Evolutionary conservation across 2,113 vertebrate species (phyloP).

Genomic region (Mastomys natalensis): DNA sequence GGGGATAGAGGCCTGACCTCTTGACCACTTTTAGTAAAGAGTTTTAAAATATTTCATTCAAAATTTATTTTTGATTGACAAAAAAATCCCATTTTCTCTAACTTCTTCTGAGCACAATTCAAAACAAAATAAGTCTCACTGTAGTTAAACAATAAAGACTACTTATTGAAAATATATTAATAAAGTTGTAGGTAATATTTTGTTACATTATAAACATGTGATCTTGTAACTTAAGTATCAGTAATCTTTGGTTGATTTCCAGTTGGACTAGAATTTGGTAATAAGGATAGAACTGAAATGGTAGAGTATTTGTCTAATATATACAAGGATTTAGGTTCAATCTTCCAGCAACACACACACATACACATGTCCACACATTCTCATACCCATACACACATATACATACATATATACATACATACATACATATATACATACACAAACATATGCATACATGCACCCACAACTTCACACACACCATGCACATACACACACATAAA

Average conservation of each 20-base stretch:
- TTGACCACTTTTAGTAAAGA: background rate
- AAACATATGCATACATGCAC: background rate
- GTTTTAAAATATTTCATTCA: background rate
- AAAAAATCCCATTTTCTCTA: background rate
- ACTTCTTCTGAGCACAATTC: background rate
- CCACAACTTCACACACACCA: background rate
- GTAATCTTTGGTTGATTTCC: background rate
- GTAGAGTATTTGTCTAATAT: background rate
- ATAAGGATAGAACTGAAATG: background rate
- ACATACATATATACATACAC: background rate
- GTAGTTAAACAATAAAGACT: background rate
- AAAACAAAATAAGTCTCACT: constrained; percentile 9
- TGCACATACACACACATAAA: background rate
- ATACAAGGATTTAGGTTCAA: background rate
- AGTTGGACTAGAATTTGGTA: constrained; percentile 36
- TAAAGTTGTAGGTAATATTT: background rate
- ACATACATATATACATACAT: background rate
- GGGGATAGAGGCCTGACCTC: too few species aligned
- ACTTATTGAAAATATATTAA: background rate
- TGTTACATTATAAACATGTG: constrained; percentile 5
- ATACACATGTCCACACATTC: background rate
- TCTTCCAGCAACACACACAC: background rate
- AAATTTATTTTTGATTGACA: background rate
- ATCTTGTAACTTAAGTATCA: background rate
- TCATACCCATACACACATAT: background rate